Base-by-base conservation (phyloP, 1,140 invertebrate genomes). In the Doryteuthis pealeii region DNA sequence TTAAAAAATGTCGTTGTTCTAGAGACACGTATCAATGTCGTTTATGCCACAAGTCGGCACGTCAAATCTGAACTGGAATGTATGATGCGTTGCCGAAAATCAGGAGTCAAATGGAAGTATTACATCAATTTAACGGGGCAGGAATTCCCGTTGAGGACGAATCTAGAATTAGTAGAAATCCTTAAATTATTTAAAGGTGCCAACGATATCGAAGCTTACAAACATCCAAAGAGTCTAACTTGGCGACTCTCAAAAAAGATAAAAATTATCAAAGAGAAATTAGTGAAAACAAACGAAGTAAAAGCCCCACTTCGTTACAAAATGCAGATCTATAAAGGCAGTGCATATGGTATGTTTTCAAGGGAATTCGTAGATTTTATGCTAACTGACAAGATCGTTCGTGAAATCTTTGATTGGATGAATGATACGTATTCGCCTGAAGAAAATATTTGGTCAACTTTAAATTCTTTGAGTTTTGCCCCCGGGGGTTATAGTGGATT, bases 101-200 rank as follows among this genome's bases (percentile, higher is more conserved):
- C 58, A 33, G 68, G 70, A 4, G 45, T 72, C 10, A 76, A 68
- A 15, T 87, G 84, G 85, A 83, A 81, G 75, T 87, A 86, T 73
- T 82, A 84, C 70, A 81, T 86, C 2, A 87, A 87, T 73, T 69
- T 85, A 30, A 76, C 84, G 1, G 84, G 84, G 1, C 82, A 83
- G 65, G 84, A 86, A 72, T 85, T 86, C 58, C 83, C 84, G 26
- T 70, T 86, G 10, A 81, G 74, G 45, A 84, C 85, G 45, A 87
- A 86, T 68, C 67, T 79, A 14, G 83, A 86, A 79, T 77, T 84
- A 18, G 80, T 84, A 0, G 72, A 75, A 73, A 83, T 84, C 43
- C 72, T 84, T 22, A 75, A 80, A 62, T 65, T 66, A 26, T 72
- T 82, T 5, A 76, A 81, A 31, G 84, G 82, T 5, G 76, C 80